Evolutionary conservation across 1,140 invertebrate species (phyloP), one percentile per base, ranked within the genome.

Genomic region (Sitophilus oryzae): DNA sequence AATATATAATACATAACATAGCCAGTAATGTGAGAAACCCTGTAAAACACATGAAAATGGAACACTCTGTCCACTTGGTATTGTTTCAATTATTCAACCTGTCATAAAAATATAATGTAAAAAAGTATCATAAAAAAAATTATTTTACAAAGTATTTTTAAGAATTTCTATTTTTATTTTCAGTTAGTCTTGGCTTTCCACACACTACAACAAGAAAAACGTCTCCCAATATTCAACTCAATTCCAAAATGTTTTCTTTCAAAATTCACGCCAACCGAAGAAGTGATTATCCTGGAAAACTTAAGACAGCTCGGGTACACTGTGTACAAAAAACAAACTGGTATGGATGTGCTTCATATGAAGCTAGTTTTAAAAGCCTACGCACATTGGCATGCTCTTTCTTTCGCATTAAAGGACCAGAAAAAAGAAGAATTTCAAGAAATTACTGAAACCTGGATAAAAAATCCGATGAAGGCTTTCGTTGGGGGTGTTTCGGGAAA

Each of bases 261-360:
- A 0, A 58, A 64, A 14, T 59, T 23, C n/a, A 69, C 73, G 40
- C 66, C 71, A 23, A 61, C 64, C 2, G 60, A 74, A 43, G 74
- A 78, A 66, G 70, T 74, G 21, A 72, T 79, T 4, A 62, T 81
- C 23, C 59, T 82, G 41, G 74, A 79, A 65, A 79, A 82, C 66
- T 58, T 82, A 8, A 63, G 67, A 23, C 36, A 52, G 2, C 18
- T 50, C 2, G 72, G 72, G 1, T 81, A 70, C 54, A 37, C 41
- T 9, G 67, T 80, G 56, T 65, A 72, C 36, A 66, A 77, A 49
- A 71, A 74, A 52, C 67, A 71, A 8, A 52, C 60, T 9, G 63
- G 73, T 2, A 51, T 80, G 2, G 62, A 71, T 2, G 30, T 69
- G 10, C 66, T 72, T 1, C 73, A 76, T 51, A 64, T 76, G 5